Percentiles rank a stretch among this genome's conserved stretches.
Conservation (phyloP, 2,797 vertebrate genomes). For the Morus bassanus region DNA sequence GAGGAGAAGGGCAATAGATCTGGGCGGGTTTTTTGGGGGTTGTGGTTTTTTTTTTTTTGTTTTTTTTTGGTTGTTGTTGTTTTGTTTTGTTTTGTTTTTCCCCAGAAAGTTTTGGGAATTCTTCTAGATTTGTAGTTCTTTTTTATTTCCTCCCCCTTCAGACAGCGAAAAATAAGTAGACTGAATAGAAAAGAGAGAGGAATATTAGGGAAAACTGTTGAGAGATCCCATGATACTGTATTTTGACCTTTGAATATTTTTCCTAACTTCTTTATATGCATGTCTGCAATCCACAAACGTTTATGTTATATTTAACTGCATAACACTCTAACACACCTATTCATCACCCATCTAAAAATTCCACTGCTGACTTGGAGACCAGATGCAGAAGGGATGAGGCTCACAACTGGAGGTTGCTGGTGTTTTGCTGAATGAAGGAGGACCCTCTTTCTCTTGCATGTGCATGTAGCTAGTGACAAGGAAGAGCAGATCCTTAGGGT, state of each 20-base stretch:
- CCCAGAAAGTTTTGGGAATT: not conserved
- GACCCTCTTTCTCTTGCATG: not conserved
- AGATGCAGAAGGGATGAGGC: not conserved
- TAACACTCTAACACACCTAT: not conserved
- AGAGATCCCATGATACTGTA: not conserved
- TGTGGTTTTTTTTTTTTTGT: not conserved
- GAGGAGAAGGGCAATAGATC: not conserved
- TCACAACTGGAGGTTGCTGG: not conserved
- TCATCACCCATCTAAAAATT: slow-evolving; percentile 12
- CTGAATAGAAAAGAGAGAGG: not conserved
- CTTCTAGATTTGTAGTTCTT: not conserved
- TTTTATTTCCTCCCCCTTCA: not conserved
- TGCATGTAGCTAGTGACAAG: rapidly evolving
- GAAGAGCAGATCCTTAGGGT: not conserved
- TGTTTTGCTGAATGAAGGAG: not conserved
- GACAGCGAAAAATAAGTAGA: not conserved
- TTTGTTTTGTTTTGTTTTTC: not conserved
- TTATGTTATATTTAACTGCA: not conserved
- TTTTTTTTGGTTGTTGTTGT: too few species aligned
- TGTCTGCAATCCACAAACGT: not conserved
- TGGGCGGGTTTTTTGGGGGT: not conserved
- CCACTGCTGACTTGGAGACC: not conserved
- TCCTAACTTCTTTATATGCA: not conserved
- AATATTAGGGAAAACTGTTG: not conserved
- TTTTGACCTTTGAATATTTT: slow-evolving; percentile 29